These are phyloP conservation scores for Misgurnus anguillicaudatus DNA, from an alignment of 2,113 vertebrate species.

Conservation along the genomic window DNA sequence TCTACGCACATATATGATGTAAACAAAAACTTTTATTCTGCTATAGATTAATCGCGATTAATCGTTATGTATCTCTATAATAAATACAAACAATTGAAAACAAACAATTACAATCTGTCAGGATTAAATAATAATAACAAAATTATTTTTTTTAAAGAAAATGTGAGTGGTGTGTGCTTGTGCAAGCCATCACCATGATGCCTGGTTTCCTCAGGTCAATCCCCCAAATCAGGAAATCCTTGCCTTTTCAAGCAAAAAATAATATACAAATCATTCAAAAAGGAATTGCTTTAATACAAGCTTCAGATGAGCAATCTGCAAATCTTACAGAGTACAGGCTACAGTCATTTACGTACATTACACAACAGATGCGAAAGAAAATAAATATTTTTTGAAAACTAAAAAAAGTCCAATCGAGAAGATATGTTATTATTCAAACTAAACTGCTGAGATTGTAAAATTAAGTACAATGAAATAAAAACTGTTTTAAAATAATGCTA, in stretches of 20 bases:
- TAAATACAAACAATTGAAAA: background rate
- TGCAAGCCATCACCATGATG: too few species aligned
- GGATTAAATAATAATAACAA: background rate
- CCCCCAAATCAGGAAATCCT: too few species aligned
- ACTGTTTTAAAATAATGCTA: background rate
- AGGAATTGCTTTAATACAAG: constrained; percentile 27
- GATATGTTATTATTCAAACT: constrained; percentile 17
- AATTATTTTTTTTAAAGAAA: too few species aligned
- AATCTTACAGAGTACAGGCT: constrained; percentile 17
- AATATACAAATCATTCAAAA: constrained; percentile 7
- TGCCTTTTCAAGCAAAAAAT: background rate
- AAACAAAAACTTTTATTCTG: too few species aligned
- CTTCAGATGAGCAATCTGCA: constrained; percentile 25
- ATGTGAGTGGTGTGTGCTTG: too few species aligned
- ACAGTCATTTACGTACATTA: constrained; percentile 17
- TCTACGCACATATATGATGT: too few species aligned
- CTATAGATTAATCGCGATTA: too few species aligned
- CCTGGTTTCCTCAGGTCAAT: too few species aligned
- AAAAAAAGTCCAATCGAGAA: constrained; percentile 6
- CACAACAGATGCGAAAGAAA: constrained; percentile 18
- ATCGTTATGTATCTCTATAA: too few species aligned
- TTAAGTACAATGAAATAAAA: background rate
- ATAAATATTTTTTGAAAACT: constrained; percentile 23
- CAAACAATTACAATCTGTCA: background rate
- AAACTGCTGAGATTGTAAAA: constrained; percentile 12